Evolutionary conservation across 1,140 invertebrate species (phyloP), one percentile per base, ranked within the genome.

Genomic region (Psix sp.): DNA sequence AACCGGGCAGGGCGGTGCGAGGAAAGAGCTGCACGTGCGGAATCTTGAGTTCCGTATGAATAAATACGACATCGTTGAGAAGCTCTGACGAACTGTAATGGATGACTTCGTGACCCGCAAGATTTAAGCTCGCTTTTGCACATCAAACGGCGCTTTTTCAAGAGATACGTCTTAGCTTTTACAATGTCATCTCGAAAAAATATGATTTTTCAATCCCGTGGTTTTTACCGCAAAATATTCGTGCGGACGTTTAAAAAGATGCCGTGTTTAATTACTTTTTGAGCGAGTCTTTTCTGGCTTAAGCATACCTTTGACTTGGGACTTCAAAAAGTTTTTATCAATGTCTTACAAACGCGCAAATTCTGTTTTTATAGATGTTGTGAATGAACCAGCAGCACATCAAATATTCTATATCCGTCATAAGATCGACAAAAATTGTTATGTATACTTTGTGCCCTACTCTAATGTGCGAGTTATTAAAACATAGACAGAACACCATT

Each of bases 21-120:
- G 13, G 56, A 56, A 63, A 51, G 51, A 57, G 35, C 43, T 63
- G 51, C 68, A 65, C 54, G 46, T 54, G 60, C 52, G 57, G 51
- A 65, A 73, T 73, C 68, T 45, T 36, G 11, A 63, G 59, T 72
- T 63, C 51, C 52, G 46, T 57, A 57, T 57, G 68, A 63, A 63
- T 72, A 63, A 72, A 63, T 63, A 52, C 67, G 38, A 63, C 33
- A 46, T 51, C 40, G 24, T 46, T 35, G 43, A 56, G 49, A 62
- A 35, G 39, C 40, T 54, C 38, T 62, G 67, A 62, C 57, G 57
- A 71, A 62, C 49, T 62, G 57, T 49, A 62, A 62, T 51, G 35
- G 42, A 71, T 49, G 49, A 60, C 56, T 60, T 62, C 43, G 54
- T 48, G 56, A 59, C 51, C 52, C 46, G 38, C 15, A 48, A 43